Percentiles rank a stretch among this genome's conserved stretches.
Conservation (phyloP, 2,797 vertebrate species). For the Poecilia gillii region DNA sequence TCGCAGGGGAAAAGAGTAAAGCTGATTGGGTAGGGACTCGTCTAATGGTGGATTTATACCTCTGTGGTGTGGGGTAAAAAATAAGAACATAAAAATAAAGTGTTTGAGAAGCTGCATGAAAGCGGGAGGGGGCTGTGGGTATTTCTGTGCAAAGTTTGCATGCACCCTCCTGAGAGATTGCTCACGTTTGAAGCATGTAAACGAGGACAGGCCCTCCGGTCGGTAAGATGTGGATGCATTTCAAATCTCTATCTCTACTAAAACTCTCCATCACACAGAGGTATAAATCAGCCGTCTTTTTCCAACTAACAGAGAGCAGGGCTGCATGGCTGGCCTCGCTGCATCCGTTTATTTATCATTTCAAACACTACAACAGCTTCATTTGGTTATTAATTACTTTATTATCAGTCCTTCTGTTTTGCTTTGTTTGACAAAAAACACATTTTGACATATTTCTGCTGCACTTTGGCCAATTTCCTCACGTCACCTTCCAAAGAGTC, state of each 20-base stretch:
- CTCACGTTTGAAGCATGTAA: constrained; percentile 31
- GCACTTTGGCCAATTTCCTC: background rate
- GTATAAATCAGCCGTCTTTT: constrained; percentile 70
- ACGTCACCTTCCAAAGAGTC: background rate
- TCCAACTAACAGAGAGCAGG: constrained; percentile 73
- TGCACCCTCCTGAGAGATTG: constrained; percentile 58
- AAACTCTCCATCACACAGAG: constrained; percentile 65
- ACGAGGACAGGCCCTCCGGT: constrained; percentile 28
- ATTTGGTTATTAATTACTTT: background rate
- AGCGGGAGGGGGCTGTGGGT: constrained; percentile 67
- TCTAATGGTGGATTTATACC: constrained; percentile 80
- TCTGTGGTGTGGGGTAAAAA: constrained; percentile 62
- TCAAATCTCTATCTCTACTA: constrained; percentile 19
- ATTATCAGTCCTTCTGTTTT: background rate
- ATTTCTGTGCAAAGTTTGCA: constrained; percentile 67
- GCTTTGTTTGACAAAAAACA: background rate
- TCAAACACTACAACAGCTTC: constrained; percentile 13
- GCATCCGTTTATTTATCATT: constrained; percentile 37
- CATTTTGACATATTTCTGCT: background rate
- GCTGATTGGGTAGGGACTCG: constrained; percentile 83
- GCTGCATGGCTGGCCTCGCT: constrained; percentile 74
- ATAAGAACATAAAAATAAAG: constrained; percentile 17
- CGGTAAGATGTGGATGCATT: constrained; percentile 26
- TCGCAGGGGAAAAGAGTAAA: constrained; percentile 81
- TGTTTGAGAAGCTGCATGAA: constrained; percentile 68